phyloP scores from a whole-genome alignment of 2,113 vertebrate genomes.

The Plecturocebus donacophilus region DNA sequence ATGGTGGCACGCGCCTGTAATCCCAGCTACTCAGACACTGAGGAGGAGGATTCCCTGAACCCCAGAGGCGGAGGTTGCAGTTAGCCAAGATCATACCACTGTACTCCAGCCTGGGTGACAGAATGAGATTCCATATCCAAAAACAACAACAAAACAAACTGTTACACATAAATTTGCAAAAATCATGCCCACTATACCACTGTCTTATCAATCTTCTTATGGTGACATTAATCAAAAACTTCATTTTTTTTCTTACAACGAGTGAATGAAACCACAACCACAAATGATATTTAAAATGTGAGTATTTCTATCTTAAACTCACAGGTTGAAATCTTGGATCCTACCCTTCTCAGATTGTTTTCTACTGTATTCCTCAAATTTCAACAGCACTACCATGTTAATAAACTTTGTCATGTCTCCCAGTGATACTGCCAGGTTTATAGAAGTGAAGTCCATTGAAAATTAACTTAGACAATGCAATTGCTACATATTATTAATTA shows the following conservation, averaged over 20 bases:
- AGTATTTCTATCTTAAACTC: slow-evolving; percentile 4
- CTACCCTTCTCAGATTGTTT: neutral
- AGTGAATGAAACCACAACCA: neutral
- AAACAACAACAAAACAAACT: neutral
- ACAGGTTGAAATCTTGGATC: neutral
- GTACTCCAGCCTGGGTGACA: too few species aligned
- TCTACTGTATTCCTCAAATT: neutral
- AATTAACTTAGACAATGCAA: neutral
- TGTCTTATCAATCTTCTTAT: neutral
- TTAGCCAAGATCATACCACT: too few species aligned
- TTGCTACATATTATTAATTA: neutral
- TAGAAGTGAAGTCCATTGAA: neutral
- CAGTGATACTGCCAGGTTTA: neutral
- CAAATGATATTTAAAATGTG: neutral
- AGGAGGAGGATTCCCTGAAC: too few species aligned
- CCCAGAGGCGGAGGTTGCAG: fast-evolving
- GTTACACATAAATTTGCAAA: neutral
- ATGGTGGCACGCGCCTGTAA: fast-evolving
- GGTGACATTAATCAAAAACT: neutral
- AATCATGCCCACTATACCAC: neutral
- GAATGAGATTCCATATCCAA: too few species aligned
- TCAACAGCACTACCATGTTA: neutral
- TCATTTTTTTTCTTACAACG: neutral
- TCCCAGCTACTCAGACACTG: too few species aligned
- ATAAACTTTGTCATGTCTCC: neutral